Base-by-base conservation (phyloP, 2,888 invertebrate species). In the Cerastis leucographa region DNA sequence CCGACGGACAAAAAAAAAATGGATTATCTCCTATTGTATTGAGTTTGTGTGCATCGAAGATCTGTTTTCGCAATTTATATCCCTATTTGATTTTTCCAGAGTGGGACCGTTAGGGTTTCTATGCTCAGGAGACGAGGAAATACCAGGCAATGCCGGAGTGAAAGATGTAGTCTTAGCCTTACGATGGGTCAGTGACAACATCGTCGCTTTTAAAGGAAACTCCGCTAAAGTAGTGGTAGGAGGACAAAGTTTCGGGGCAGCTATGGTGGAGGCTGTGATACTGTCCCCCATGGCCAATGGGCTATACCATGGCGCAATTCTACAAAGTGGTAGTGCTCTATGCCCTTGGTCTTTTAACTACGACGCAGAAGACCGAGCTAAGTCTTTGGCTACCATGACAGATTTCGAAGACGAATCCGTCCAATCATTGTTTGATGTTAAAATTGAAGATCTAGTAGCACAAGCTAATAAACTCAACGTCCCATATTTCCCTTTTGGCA, bases 341-440 rank as follows among this genome's bases (percentile, higher is more conserved):
- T 93, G 94, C 40, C 96, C 96, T 0, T 96, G 94, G 95, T 91
- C 94, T 29, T 96, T 95, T 75, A 95, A 95, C 78, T 95, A 94
- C 59, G 94, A 96, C 59, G 94, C 96, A 9, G 90, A 88, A 74
- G 90, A 92, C 46, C 88, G 96, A 81, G 94, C 93, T 0, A 84
- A 76, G 2, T 76, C 84, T 51, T 81, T 96, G 2, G 90, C 80
- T 8, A 86, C 84, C 56, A 84, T 83, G 56, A 78, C 92, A 1
- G 88, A 89, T 25, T 80, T 85, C 19, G 81, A 59, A 19, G 88
- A 90, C 6, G 88, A 91, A 40, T 67, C 81, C 11, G 76, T 79
- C 3, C 75, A 83, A 12, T 74, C 75, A 29, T 83, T 95, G n/a
- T 42, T 92, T 0, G 88, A 90, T 35, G 84, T 89, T 1, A 84